phyloP scores from a whole-genome alignment of 53 echinoderm and acorn worm species.

The Holothuria leucospilota region DNA sequence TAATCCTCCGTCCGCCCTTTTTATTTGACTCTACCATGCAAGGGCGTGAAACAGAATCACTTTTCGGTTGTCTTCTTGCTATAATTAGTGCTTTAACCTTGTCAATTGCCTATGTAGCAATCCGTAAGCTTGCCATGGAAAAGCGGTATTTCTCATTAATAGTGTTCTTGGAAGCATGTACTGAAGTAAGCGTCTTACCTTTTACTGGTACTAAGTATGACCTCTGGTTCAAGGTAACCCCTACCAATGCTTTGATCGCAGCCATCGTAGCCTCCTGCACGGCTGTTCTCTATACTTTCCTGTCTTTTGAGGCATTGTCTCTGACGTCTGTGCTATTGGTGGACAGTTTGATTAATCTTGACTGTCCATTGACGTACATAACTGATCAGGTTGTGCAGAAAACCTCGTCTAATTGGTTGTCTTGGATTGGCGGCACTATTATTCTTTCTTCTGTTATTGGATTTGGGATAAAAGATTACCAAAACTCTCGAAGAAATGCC shows the following conservation, averaged over 20 bases:
- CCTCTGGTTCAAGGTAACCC: neutral
- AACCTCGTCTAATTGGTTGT: neutral
- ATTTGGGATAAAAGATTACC: neutral
- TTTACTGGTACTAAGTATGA: neutral
- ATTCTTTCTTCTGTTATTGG: neutral
- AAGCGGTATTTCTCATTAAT: slow-evolving; percentile 7
- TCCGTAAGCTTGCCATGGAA: neutral
- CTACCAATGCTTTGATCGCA: neutral
- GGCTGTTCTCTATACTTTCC: neutral
- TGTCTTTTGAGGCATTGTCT: neutral
- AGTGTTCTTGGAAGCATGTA: neutral
- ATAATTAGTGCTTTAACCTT: neutral
- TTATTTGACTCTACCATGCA: neutral
- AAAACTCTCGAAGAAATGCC: too few species aligned
- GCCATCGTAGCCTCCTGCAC: neutral
- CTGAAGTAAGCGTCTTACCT: neutral
- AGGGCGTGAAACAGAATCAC: neutral
- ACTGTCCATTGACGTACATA: slow-evolving; percentile 1
- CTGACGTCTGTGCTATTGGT: neutral
- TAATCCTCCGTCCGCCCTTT: slow-evolving; percentile 1
- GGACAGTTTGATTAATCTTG: neutral
- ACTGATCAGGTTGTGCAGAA: neutral
- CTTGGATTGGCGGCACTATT: neutral
- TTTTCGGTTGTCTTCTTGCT: neutral
- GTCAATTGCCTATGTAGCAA: neutral